phyloP scores from a whole-genome alignment of 2,797 vertebrate genomes.

The Sparidentex hasta region DNA sequence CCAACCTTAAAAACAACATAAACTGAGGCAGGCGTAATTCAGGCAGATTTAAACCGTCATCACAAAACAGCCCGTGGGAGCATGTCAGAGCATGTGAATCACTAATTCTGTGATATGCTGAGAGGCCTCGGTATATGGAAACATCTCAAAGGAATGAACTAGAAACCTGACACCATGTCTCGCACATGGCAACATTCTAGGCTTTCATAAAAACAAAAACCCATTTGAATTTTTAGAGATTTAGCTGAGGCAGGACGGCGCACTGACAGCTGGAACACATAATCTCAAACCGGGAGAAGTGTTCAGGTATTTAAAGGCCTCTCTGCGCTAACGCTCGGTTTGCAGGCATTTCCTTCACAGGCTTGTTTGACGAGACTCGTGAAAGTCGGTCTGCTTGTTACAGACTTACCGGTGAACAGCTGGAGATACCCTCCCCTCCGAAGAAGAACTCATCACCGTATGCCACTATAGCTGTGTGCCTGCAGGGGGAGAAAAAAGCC shows the following conservation, averaged over 20 bases:
- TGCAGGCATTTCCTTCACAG: background rate
- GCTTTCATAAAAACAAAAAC: background rate
- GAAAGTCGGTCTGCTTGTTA: slow-evolving; percentile 12
- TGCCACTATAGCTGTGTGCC: slow-evolving; percentile 98
- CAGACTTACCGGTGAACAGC: slow-evolving; percentile 93
- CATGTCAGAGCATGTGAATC: background rate
- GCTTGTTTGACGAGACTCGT: slow-evolving; percentile 13
- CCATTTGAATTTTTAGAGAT: background rate
- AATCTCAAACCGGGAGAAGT: background rate
- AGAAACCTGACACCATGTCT: background rate
- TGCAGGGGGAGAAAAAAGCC: slow-evolving; percentile 65
- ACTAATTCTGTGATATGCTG: background rate
- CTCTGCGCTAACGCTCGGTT: background rate
- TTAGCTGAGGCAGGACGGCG: background rate
- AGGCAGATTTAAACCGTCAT: background rate
- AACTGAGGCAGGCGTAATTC: background rate
- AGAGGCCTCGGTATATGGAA: background rate
- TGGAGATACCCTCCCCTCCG: slow-evolving; percentile 94
- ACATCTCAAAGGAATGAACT: background rate
- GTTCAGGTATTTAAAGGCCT: background rate
- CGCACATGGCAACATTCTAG: background rate
- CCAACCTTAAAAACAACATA: background rate
- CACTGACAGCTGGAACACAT: background rate
- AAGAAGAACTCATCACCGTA: slow-evolving; percentile 98
- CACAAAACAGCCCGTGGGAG: background rate